These are phyloP conservation scores for Otis tarda DNA, from an alignment of 2,113 vertebrate species.

Conservation along the genomic window DNA sequence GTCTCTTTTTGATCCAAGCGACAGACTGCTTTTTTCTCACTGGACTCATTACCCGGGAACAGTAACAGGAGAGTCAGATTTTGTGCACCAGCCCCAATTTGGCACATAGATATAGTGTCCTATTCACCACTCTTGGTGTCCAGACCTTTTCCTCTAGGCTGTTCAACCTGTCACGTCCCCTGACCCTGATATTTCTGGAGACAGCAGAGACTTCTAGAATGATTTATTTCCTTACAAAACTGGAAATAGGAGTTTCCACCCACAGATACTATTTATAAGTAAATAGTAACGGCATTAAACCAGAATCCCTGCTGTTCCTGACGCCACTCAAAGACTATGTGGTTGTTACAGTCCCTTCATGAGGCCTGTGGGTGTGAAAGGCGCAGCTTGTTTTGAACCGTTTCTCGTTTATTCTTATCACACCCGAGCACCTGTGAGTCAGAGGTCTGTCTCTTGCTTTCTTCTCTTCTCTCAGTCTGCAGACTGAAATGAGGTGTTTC, in stretches of 20 bases:
- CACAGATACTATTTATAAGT: neutral
- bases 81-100: neutral
- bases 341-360: neutral
- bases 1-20: neutral
- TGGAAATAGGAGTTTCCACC: constrained; percentile 1
- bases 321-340: neutral
- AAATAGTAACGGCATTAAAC: neutral
- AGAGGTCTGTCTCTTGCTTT: neutral
- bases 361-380: neutral
- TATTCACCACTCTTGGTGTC: neutral
- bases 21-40: neutral
- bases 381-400: neutral
- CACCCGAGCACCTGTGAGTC: neutral
- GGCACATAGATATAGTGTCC: neutral
- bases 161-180: neutral
- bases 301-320: neutral
- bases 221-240: neutral
- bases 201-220: neutral
- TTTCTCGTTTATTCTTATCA: neutral
- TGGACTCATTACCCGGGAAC: neutral
- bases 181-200: neutral
- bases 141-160: neutral
- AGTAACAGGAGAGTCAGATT: neutral
- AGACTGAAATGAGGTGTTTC: neutral
- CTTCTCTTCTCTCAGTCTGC: neutral